Percentiles rank a stretch among this genome's conserved stretches.
Conservation (phyloP, 2,888 invertebrate species). For the Hartigia nigra region DNA sequence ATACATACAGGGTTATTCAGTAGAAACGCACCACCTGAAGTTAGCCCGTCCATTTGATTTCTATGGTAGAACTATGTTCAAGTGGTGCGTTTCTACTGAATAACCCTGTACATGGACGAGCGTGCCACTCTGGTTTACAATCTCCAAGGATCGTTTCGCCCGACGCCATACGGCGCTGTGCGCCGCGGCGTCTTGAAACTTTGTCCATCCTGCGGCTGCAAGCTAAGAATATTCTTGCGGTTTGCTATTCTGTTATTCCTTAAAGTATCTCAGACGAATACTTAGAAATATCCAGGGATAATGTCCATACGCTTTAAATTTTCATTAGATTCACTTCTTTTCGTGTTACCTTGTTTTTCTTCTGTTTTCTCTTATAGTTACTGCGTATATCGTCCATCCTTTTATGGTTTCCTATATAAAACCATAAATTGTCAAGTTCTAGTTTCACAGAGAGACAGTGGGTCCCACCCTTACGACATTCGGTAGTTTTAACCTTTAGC, state of each 20-base stretch:
- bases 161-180: too few species aligned
- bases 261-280: too few species aligned
- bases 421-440: not conserved
- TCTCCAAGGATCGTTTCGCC: too few species aligned
- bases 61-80: too few species aligned
- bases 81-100: too few species aligned
- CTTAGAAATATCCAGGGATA: not conserved
- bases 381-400: not conserved
- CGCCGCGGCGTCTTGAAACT: too few species aligned
- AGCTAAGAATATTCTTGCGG: not conserved
- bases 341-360: not conserved
- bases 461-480: slow-evolving; percentile 21
- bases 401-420: not conserved
- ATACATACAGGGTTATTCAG: too few species aligned
- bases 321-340: not conserved
- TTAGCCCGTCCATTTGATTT: too few species aligned
- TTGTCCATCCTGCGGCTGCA: not conserved
- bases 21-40: too few species aligned
- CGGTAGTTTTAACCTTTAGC: slow-evolving; percentile 47
- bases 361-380: not conserved
- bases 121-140: too few species aligned
- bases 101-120: too few species aligned
- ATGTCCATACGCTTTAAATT: too few species aligned
- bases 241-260: not conserved
- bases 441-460: not conserved